Evolutionary conservation across 2,113 vertebrate genomes (phyloP), one percentile per base, ranked within the genome.

Genomic region (Hippocampus guttulatus): DNA sequence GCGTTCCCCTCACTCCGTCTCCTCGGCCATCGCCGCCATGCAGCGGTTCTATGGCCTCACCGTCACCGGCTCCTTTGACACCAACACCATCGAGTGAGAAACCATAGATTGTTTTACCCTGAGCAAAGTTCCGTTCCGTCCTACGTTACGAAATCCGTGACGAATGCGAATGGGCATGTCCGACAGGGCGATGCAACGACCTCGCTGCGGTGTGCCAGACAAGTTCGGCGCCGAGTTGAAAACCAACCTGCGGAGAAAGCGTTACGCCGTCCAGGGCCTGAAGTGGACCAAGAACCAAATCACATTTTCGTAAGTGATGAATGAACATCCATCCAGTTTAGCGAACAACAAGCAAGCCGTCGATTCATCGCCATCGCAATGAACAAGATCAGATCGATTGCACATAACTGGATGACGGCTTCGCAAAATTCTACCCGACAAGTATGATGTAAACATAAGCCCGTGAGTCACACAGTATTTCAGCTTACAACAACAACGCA

Each of bases 171-270:
- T 38, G 30, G 30, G 30, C 30, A n/a, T 77, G 47, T 84, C 75
- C 70, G 58, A 47, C 84, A 96, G 95, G 78, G 94, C 95, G 70
- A 97, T 97, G 95, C 87, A 71, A 51, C 89, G 87, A 3, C 93
- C 95, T 7, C 94, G 95, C 63, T 97, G 95, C 63, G 95, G 95
- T 0, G 95, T 96, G 66, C 95, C 95, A 1, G 95, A 97, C 82
- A 95, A 96, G 82, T 96, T 97, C 69, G 95, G 95, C 33, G 85
- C 95, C 0, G 95, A 95, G 84, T 90, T 97, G 74, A 96, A 97
- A 84, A 95, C 91, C 85, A 96, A 95, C 77, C 91, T 97, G 69
- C 92, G 95, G 79, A 94, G 90, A 80, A 95, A 95, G 77, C 92
- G 95, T 40, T 97, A 93, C 0, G 95, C 95, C 67, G 93, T 94